Base-by-base conservation (phyloP, 2,888 invertebrate genomes). In the Aphrophora alni region DNA sequence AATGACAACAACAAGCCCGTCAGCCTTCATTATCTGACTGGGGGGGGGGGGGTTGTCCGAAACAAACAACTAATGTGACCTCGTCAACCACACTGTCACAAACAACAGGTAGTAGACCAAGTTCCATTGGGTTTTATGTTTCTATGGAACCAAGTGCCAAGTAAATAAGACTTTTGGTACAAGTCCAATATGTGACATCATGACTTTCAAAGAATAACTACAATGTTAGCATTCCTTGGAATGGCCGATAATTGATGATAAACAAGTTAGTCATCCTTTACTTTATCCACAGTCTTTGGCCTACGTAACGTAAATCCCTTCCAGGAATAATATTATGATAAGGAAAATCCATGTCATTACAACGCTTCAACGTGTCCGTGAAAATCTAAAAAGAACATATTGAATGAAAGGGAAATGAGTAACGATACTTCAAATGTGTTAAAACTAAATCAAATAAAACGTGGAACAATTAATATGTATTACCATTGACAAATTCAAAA, bases 1-100 rank as follows among this genome's bases (percentile, higher is more conserved):
- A 59, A 59, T 59, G 59, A 59, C 59, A 59, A 59, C 59, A 59
- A 59, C 59, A 59, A 59, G 59, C 59, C 59, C 5, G 59, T 59
- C 59, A 59, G 59, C 59, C 59, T 59, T 59, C 59, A 59, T 59
- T 59, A 59, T 59, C 21, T 21, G 59, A 59, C 5, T 2, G 44
- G 44, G 2, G 17, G 14, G 44, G 14, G 59, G 59, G 59, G 59
- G 59, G 33, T 8, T 21, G 4, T 44, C 44, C 4, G 59, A 59
- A 59, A 59, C 44, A 44, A 44, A 44, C 59, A 59, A n/a, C n/a
- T n/a, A n/a, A 59, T 12, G 59, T 59, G 59, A 59, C 59, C 59
- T 59, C 59, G 59, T n/a, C 21, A 59, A 59, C 12, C 59, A 10
- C n/a, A 59, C 21, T n/a, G 59, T 59, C 59, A 59, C 44, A 59